Base-by-base conservation (phyloP, 2,888 invertebrate genomes). In the Callosobruchus maculatus region DNA sequence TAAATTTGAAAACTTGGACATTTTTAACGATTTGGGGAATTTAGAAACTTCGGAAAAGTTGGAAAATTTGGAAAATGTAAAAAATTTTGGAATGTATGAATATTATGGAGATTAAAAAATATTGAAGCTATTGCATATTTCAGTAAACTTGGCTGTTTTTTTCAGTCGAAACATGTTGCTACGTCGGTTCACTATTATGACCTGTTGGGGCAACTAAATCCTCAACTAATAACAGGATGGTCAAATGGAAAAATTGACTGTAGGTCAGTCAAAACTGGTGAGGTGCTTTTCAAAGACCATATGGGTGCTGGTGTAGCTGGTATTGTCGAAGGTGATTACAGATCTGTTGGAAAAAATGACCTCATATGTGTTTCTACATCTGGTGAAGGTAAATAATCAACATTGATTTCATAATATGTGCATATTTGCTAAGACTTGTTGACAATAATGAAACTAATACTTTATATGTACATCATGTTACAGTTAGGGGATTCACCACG, bases 151-250 rank as follows among this genome's bases (percentile, higher is more conserved):
- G n/a, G n/a, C n/a, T n/a, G n/a, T 66, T 21, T 70, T 26, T 82
- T 83, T 70, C 83, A 97, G 95, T 97, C 97, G 0, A 97, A 97
- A 86, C 95, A 96, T 87, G 93, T 93, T 81, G 94, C 95, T 0
- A 88, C 94, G 1, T 89, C 93, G 0, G 90, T 97, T 70, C 90
- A 91, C 78, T 89, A 90, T 75, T 95, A 92, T 86, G 95, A 95
- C 83, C 87, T 95, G 26, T 90, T 94, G 80, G 92, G 92, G 0
- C 93, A 94, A 84, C 93, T 93, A 0, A 88, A 91, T 75, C 90
- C 90, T 77, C 92, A 97, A 88, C 87, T 97, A 80, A 88, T 96
- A 82, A 91, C 93, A 79, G 92, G 97, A 79, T 94, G 97, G 97
- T 95, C 94, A 84, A 91, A 95, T 89, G 93, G 96, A 79, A 92